Conservation (phyloP, 2,113 vertebrate species). For the Grammomys surdaster region DNA sequence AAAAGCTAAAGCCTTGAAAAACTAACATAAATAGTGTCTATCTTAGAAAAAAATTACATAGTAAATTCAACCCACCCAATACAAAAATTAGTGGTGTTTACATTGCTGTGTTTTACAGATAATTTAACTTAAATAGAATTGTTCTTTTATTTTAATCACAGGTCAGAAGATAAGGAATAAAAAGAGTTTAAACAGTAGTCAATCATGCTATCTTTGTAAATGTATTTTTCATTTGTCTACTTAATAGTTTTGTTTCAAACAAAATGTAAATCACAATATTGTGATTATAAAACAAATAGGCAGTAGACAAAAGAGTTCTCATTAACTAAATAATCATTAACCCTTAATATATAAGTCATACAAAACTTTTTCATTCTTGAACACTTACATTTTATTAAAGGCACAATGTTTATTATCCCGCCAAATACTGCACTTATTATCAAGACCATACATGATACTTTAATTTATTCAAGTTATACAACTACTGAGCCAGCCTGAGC, state of each 20-base stretch:
- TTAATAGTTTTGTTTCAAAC: conserved; percentile 26
- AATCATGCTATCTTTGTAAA: not conserved
- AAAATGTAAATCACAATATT: not conserved
- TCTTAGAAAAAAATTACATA: conserved; percentile 79
- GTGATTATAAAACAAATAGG: not conserved
- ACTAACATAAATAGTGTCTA: conserved; percentile 76
- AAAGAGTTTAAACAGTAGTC: not conserved
- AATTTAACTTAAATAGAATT: conserved; percentile 63
- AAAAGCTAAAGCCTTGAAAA: conserved; percentile 69
- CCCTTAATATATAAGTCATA: not conserved
- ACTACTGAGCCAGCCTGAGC: not conserved
- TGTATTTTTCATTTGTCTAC: conserved; percentile 14
- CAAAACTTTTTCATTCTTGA: not conserved
- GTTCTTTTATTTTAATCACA: conserved; percentile 56
- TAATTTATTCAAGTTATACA: conserved; percentile 28
- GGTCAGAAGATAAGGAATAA: not conserved
- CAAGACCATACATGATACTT: not conserved
- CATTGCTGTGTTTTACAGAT: conserved; percentile 70
- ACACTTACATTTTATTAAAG: not conserved
- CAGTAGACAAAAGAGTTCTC: not conserved
- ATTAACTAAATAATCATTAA: not conserved
- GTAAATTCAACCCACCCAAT: conserved; percentile 76
- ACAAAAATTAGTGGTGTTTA: conserved; percentile 69
- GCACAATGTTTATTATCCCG: not conserved
- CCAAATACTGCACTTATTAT: not conserved